Base-by-base conservation (phyloP, 2,888 invertebrate species). In the Lithophane ornitopus region DNA sequence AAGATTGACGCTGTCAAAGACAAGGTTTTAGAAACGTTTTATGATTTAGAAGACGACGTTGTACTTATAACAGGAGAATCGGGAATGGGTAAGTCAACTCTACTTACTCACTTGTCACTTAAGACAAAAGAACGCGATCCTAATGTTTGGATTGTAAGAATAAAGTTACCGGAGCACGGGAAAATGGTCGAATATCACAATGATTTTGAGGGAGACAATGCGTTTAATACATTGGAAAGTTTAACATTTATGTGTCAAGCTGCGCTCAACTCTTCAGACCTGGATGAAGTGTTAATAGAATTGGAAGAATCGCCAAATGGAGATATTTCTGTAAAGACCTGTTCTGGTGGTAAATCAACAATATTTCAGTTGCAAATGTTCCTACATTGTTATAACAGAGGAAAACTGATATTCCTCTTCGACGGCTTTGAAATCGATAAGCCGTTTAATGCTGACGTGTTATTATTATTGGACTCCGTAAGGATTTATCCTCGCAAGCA, bases 391-490 rank as follows among this genome's bases (percentile, higher is more conserved):
- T 67, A 52, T 52, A 67, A 68, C 14, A 67, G 7, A 14, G 49
- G 68, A 16, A 67, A 46, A 52, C 14, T 67, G 52, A 49, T 70
- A 70, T 67, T 70, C 22, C 26, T 70, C 14, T 70, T 70, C 49
- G 70, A 70, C 52, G 68, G 70, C 67, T 70, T 52, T 70, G 49
- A 52, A 39, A 66, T 49, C 14, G 26, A 19, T 67, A 52, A 16
- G 49, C 39, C 39, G 39, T 39, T 16, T 41, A 41, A n/a, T 22
- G 16, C 52, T 0, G 46, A 70, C 12, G 70, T 39, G 8, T 19
- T 52, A 26, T 67, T 11, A 16, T 67, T 67, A 14, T 4, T 70
- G 26, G 41, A 67, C 9, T 26, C 26, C 26, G 67, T 67, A 7
- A 26, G 14, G 34, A 70, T 6, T 14, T 67, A 49, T 14, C 49